Conservation (phyloP, 2,888 invertebrate genomes). For the Ichneumoninae sp. region DNA sequence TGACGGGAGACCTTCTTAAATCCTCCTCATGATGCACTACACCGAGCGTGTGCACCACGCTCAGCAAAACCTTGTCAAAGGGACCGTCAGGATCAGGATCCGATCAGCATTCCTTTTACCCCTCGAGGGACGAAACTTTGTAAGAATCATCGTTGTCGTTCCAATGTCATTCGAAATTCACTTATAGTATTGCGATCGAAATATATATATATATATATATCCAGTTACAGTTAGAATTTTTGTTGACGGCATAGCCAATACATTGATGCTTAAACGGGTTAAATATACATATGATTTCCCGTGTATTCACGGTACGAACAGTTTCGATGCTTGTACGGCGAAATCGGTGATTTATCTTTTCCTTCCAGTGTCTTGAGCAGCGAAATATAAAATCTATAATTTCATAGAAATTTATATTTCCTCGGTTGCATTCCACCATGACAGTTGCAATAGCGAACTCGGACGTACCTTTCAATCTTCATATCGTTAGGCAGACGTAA, state of each 20-base stretch:
- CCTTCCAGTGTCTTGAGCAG: too few species aligned
- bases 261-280: background rate
- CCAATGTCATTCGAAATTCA: background rate
- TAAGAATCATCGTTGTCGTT: background rate
- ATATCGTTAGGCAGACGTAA: background rate
- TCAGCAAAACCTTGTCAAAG: background rate
- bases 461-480: background rate
- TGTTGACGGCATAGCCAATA: background rate
- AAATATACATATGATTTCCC: background rate
- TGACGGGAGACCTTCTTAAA: background rate
- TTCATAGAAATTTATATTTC: too few species aligned
- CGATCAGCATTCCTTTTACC: background rate
- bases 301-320: background rate
- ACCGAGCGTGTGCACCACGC: background rate
- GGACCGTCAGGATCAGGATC: background rate
- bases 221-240: background rate
- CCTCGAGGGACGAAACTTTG: background rate
- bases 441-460: background rate
- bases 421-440: background rate
- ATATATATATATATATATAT: background rate
- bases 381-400: too few species aligned
- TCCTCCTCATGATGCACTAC: background rate
- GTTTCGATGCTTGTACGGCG: background rate
- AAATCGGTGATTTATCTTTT: too few species aligned
- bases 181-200: background rate